A percentile compares a stretch with the other conserved stretches of the same genome.
Conservation (phyloP, 1,140 invertebrate species). For the Cydia fagiglandana region DNA sequence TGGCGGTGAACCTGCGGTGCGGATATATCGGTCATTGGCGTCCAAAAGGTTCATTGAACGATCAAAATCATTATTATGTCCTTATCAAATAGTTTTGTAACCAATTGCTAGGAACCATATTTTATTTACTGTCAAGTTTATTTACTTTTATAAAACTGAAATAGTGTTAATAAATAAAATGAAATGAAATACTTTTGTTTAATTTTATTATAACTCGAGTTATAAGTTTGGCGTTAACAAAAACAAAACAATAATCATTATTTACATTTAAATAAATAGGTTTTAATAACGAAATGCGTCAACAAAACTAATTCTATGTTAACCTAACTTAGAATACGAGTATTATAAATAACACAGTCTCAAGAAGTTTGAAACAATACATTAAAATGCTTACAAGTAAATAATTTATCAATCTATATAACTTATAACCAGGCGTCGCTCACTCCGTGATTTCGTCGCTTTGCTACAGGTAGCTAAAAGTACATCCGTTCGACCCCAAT, state of each 20-base stretch:
- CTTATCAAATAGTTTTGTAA: no score
- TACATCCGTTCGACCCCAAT: no score
- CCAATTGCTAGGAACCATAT: neutral
- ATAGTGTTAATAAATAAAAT: conserved; percentile 22
- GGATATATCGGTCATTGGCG: no score
- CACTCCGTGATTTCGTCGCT: no score
- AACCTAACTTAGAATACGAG: neutral
- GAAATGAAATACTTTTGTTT: conserved; percentile 14
- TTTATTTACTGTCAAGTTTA: conserved; percentile 5
- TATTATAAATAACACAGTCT: conserved; percentile 22
- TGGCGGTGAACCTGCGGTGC: no score
- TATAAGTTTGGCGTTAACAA: conserved; percentile 41
- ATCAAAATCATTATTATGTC: no score
- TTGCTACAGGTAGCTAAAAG: no score
- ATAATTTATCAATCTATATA: no score
- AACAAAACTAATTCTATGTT: conserved; percentile 12
- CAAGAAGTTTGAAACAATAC: conserved; percentile 5
- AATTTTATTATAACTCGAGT: conserved; percentile 26
- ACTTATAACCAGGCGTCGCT: no score
- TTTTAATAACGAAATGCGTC: conserved; percentile 29
- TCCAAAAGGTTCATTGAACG: no score
- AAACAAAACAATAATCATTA: conserved; percentile 32
- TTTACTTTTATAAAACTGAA: conserved; percentile 29
- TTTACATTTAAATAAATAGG: conserved; percentile 36
- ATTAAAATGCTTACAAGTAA: neutral